Base-by-base conservation (phyloP, 2,113 vertebrate genomes). In the Agelaius tricolor region DNA sequence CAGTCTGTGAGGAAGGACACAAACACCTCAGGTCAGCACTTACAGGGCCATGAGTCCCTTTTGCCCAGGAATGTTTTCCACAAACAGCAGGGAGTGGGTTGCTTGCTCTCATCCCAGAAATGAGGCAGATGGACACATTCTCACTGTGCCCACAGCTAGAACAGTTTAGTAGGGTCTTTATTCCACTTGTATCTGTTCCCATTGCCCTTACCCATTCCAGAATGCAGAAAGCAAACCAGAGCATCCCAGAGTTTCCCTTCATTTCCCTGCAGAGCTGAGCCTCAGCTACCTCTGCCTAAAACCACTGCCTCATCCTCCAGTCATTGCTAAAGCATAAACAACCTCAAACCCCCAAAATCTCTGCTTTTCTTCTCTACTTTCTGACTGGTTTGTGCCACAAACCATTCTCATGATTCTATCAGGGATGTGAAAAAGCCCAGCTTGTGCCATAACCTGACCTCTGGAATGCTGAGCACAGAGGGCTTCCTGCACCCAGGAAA, bases 1-100 rank as follows among this genome's bases (percentile, higher is more conserved):
- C 43, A 89, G 77, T 26, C 98, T 98, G 92, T 5, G 22, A 93
- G 44, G 33, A 96, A 84, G 4, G 13, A 80, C 41, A 93, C 27
- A 77, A 90, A 87, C n/a, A 87, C 44, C n/a, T 54, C 30, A 19
- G 16, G 66, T 82, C 62, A 90, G 82, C 58, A 39, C 5, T 71
- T 2, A 57, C 2, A 8, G 33, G 15, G 39, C 54, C 46, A 9
- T 1, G 15, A 86, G 52, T 15, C 13, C 17, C 17, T 65, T 74
- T 51, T 59, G 23, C 55, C 44, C 28, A 18, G 24, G 37, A 23
- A 44, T n/a, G 21, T 26, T 69, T 62, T 65, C 37, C 55, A 69
- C 31, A 41, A 89, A 43, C 39, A 90, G 75, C 24, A 62, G 44
- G 30, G 37, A 91, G 41, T 7, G 20, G 31, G 37, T 15, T 26